Percentiles rank a stretch among this genome's conserved stretches.
Evolutionary conservation across 2,797 vertebrate species (phyloP).

Genomic region (Microtus agrestis): DNA sequence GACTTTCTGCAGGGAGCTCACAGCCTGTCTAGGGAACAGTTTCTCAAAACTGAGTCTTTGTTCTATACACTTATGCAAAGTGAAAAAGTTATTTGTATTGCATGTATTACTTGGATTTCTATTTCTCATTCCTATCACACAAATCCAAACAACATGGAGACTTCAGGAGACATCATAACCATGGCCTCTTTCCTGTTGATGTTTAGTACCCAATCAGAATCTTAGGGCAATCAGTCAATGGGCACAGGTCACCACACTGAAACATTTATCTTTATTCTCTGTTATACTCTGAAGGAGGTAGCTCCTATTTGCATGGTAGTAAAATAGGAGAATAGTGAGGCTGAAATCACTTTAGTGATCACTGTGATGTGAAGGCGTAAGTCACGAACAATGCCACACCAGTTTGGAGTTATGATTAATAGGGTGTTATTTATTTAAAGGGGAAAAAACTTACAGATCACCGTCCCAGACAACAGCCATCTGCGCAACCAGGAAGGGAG

Average conservation of each 20-base stretch:
- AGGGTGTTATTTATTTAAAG: no score
- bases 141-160: not conserved
- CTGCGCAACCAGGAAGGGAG: no score
- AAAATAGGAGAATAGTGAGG: not conserved
- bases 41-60: not conserved
- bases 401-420: no score
- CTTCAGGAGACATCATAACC: not conserved
- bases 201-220: not conserved
- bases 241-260: not conserved
- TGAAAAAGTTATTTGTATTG: not conserved
- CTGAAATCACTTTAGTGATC: not conserved
- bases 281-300: not conserved
- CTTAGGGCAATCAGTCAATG: not conserved
- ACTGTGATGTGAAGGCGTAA: no score
- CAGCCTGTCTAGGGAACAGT: not conserved
- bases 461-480: no score
- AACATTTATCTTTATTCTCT: not conserved
- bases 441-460: no score
- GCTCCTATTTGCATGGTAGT: not conserved
- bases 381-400: no score
- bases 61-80: not conserved
- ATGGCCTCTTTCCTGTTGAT: not conserved
- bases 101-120: not conserved
- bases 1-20: not conserved
- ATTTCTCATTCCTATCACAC: not conserved